Evolutionary conservation across 2,113 vertebrate species (phyloP), one percentile per base, ranked within the genome.

Genomic region (Phalacrocorax carbo): DNA sequence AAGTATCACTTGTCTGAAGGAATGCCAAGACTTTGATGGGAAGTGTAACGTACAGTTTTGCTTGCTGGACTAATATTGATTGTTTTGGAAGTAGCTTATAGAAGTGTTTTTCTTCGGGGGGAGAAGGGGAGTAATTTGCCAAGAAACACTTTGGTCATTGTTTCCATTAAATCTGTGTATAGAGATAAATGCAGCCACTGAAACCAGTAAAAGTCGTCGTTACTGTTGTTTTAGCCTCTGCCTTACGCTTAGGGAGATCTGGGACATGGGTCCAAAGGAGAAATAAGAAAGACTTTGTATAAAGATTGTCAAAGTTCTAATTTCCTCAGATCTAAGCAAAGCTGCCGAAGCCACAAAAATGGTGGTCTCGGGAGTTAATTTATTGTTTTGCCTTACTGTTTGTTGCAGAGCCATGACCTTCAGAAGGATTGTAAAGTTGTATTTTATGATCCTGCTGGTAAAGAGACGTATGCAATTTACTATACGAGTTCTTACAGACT

Each of bases 361-460:
- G 9, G 54, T 86, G 83, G 93, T 94, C 89, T 68, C 3, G 0
- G n/a, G 66, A 38, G 68, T 81, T 51, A 91, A 87, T 87, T 93
- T 95, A 88, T 91, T 90, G 86, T 88, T 95, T 93, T 90, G 27
- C 44, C 78, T 82, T 80, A 40, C n/a, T 66, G 78, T 82, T 89
- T 77, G 78, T 96, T 91, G 82, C 89, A 88, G 82, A 95, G 84
- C 75, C 25, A 0, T 91, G 96, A 94, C 95, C 93, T 96, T 95
- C 29, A 19, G 81, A 86, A 77, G 78, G 71, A 40, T 58, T 93
- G 75, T 97, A 95, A 96, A 94, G 89, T 91, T 97, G 82, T 94
- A 87, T 91, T 96, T 95, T 95, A 96, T 73, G 94, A 82, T 93
- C 81, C 91, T 82, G 62, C 84, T 91, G 86, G 94, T 95, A 87